These are phyloP conservation scores for Hetaerina titia DNA, from an alignment of 2,888 invertebrate species.

Conservation along the genomic window DNA sequence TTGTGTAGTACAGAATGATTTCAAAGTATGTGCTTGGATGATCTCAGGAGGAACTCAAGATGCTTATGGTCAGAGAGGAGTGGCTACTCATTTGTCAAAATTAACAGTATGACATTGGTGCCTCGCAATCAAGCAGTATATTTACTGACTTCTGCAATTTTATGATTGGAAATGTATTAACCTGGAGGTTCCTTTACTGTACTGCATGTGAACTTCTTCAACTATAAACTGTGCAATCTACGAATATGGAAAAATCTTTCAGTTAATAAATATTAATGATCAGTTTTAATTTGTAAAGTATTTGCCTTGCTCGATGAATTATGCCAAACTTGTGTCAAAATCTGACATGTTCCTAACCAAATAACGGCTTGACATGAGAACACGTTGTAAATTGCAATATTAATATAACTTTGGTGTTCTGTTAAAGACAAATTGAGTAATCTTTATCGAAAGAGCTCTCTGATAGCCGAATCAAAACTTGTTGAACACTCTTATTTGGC, in stretches of 20 bases:
- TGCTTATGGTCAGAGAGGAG: neutral
- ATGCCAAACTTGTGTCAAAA: no score
- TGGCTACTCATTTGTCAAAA: neutral
- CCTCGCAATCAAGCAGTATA: neutral
- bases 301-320: no score
- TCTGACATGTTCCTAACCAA: no score
- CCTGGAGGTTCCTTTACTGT: neutral
- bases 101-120: no score
- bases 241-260: neutral
- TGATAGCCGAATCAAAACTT: no score
- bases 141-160: neutral
- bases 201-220: neutral
- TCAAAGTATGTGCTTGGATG: neutral
- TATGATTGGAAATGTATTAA: no score
- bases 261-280: neutral
- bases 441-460: no score
- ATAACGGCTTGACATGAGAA: no score
- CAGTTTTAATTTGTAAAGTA: neutral
- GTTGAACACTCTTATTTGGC: no score
- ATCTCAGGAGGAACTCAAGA: neutral
- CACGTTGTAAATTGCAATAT: no score
- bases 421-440: no score
- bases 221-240: neutral
- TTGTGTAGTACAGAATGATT: neutral
- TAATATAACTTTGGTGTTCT: no score